Base-by-base conservation (phyloP, 1,140 invertebrate species). In the Halesus radiatus region DNA sequence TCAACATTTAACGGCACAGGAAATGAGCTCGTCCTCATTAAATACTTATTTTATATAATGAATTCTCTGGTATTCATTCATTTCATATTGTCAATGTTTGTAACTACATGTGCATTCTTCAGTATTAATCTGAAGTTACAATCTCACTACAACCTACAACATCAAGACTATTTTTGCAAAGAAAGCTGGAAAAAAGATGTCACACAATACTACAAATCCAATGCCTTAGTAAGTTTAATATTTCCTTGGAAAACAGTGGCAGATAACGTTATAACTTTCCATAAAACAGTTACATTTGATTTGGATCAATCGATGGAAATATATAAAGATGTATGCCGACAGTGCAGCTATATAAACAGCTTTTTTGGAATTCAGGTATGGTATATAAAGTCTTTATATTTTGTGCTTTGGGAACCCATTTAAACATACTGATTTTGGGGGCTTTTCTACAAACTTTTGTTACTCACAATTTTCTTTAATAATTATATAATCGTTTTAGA, bases 21-120 rank as follows among this genome's bases (percentile, higher is more conserved):
- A 8, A 22, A 45, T 4, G 20, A 15, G 3, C 23, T 18, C 23
- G 0, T 18, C 56, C 18, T 23, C 10, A 13, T 60, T 60, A 60
- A 60, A 18, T 60, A 60, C 56, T 22, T 60, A 60, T 60, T 60
- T 60, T 60, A 60, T 60, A 6, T 7, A 60, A 60, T 60, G 56
- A 60, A 60, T 20, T 60, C 56, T 60, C 56, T 60, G 2, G 20
- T 23, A 22, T 22, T 22, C 20, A 60, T 60, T 60, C 56, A 60
- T 60, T 60, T 60, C 23, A 60, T 60, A 60, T 60, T 60, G 23
- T 60, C 56, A 60, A 60, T 60, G 56, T 60, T 60, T 13, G 13
- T 60, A 60, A 3, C 56, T 22, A 18, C 18, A 1, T 60, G 56
- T 18, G 20, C 23, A 20, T 60, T 60, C n/a, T 60, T 60, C 23